Percentiles rank a stretch among this genome's conserved stretches.
These are phyloP conservation scores for Xiphorhynchus erythropygius DNA, from an alignment of 2,797 vertebrate species.

Conservation along the genomic window DNA sequence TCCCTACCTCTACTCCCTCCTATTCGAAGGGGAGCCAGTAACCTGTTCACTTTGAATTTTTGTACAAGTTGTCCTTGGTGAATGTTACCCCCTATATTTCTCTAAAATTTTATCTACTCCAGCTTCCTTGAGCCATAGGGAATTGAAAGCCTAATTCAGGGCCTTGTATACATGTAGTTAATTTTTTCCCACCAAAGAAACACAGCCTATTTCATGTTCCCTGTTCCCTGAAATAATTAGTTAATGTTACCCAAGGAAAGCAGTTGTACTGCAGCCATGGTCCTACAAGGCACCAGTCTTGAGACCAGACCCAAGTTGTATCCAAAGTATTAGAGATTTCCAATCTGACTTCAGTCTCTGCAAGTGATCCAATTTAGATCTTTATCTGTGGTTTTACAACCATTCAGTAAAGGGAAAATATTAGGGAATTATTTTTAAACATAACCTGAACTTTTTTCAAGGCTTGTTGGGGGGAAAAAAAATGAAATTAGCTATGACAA, in stretches of 20 bases:
- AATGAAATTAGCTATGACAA: neutral
- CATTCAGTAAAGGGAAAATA: neutral
- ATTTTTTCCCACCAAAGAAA: neutral
- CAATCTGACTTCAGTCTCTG: neutral
- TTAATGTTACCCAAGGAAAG: neutral
- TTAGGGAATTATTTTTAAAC: neutral
- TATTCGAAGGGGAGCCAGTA: neutral
- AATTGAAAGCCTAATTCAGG: neutral
- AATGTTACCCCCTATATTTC: neutral
- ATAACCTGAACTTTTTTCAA: neutral
- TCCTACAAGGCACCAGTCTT: neutral
- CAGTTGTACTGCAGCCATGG: neutral
- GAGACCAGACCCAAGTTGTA: neutral
- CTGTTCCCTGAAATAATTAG: neutral
- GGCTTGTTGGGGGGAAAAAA: neutral
- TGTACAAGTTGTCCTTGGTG: neutral
- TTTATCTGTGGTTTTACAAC: neutral
- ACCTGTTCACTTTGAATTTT: neutral
- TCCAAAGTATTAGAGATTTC: neutral
- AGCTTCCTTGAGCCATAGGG: neutral
- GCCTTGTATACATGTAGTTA: neutral
- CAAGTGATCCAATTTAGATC: neutral
- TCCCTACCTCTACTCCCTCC: fast-evolving
- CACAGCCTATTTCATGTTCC: neutral
- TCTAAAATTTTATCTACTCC: neutral